These are phyloP conservation scores for Drosophila chauvacae DNA, from an alignment of 1,140 invertebrate genomes.

Conservation along the genomic window DNA sequence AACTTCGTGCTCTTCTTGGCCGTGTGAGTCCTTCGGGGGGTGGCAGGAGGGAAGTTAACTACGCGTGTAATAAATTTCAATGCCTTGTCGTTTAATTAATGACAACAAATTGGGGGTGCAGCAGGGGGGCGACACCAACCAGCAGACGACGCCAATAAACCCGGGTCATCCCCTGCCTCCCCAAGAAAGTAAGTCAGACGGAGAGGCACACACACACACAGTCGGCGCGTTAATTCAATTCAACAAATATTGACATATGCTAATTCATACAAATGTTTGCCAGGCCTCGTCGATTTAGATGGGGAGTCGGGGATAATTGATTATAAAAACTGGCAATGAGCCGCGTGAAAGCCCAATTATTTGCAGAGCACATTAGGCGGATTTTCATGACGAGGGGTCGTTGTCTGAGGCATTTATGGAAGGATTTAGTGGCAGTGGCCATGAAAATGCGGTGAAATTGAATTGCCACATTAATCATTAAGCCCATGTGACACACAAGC, in stretches of 20 bases:
- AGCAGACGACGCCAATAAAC: slow-evolving; percentile 25
- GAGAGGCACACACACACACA: slow-evolving; percentile 7
- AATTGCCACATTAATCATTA: slow-evolving; percentile 60
- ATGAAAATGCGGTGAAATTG: slow-evolving; percentile 23
- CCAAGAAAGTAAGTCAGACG: slow-evolving; percentile 15
- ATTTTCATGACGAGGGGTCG: slow-evolving; percentile 45
- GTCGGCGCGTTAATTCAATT: slow-evolving; percentile 78
- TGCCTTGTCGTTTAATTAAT: slow-evolving; percentile 83
- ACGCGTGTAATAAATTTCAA: slow-evolving; percentile 83
- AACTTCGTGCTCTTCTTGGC: slow-evolving; percentile 49
- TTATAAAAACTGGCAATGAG: slow-evolving; percentile 81
- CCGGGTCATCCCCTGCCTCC: slow-evolving; percentile 1
- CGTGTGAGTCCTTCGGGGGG: slow-evolving; percentile 1
- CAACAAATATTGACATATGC: slow-evolving; percentile 83
- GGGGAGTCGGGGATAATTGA: slow-evolving; percentile 63
- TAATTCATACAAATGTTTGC: slow-evolving; percentile 80
- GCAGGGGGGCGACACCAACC: slow-evolving; percentile 16
- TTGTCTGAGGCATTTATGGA: slow-evolving; percentile 41
- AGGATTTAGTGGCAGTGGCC: slow-evolving; percentile 50
- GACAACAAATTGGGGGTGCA: slow-evolving; percentile 71
- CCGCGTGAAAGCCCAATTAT: slow-evolving; percentile 79
- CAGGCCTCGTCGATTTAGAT: slow-evolving; percentile 24
- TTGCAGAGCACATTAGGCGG: slow-evolving; percentile 69
- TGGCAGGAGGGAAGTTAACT: slow-evolving; percentile 50
- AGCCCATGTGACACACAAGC: slow-evolving; percentile 3